Base-by-base conservation (phyloP, 2,888 invertebrate genomes). In the Ptychoptera contaminata region DNA sequence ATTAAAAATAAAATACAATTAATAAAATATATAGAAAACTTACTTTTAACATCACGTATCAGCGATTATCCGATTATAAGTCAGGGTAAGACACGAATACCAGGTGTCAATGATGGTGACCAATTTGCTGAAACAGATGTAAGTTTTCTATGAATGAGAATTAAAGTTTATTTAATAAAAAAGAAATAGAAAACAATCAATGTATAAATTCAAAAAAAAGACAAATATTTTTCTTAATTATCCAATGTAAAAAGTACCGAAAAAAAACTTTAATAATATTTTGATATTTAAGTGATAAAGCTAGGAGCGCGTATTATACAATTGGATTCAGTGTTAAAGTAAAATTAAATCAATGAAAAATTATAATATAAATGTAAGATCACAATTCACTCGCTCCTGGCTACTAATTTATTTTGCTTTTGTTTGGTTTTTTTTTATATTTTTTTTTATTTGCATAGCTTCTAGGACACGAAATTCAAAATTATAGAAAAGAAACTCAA, bases 1-100 rank as follows among this genome's bases (percentile, higher is more conserved):
- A 32, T 9, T 43, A 37, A 12, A 15, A 34, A 44, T 29, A 40
- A 16, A 34, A n/a, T n/a, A 31, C 10, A 16, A 12, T 44, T 38
- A 47, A 34, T 36, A 14, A 40, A 43, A 31, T 46, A 47, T 54
- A 51, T 77, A 88, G 90, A 87, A 68, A 73, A 75, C 70, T 78
- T 82, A 70, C 74, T 82, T 71, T 76, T 92, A 69, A 76, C 77
- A 68, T 77, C 82, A 70, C 82, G 85, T 70, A 79, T 88, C 67
- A 77, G 77, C 65, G 81, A 82, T 72, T 94, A 91, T 76, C 77
- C 78, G 68, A 85, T 80, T 74, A 83, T 92, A 73, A 83, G 85
- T 73, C 90, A 92, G 75, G 93, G 93, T 71, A 88, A 86, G 76
- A 85, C 83, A 63, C 79, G 82, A 71, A 92, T 96, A 68, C 90